Conservation (phyloP, 2,113 vertebrate genomes). For the Oophaga pumilio region DNA sequence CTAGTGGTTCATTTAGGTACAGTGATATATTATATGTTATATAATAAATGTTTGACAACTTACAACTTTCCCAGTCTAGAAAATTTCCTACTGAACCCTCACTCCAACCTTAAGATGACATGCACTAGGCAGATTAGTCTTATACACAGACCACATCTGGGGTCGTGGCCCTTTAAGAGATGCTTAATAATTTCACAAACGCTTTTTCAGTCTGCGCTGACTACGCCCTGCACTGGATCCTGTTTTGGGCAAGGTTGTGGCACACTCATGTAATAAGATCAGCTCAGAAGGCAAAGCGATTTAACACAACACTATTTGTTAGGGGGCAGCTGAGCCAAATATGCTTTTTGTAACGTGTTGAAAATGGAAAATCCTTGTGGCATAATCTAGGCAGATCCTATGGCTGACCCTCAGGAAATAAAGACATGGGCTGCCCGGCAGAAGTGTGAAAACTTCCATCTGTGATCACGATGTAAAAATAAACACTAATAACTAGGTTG, state of each 20-base stretch:
- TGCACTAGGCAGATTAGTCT: background rate
- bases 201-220: background rate
- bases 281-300: conserved; percentile 17
- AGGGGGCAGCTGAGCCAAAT: conserved; percentile 21
- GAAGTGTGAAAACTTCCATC: conserved; percentile 60
- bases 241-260: background rate
- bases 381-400: conserved; percentile 23
- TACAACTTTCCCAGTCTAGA: too few relatives aligned
- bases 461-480: background rate
- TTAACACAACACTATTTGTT: conserved; percentile 36
- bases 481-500: background rate
- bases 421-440: background rate
- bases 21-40: too few relatives aligned
- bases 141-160: too few relatives aligned
- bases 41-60: too few relatives aligned
- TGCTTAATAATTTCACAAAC: background rate
- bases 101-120: background rate
- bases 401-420: conserved; percentile 1
- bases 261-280: conserved; percentile 20
- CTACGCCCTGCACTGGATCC: background rate
- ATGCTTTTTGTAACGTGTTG: conserved; percentile 30
- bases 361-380: conserved; percentile 4
- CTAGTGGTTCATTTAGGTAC: too few relatives aligned
- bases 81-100: too few relatives aligned
- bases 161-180: background rate